A percentile compares a stretch with the other conserved stretches of the same genome.
Conservation (phyloP, 2,113 vertebrate species). For the chimpanzee (Pan troglodytes) region NHGRI_mPanTro3-v2.1_pri NC_072409.2:97934501-97935000, state of each 20-base stretch:
- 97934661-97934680: background rate
- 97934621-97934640: background rate
- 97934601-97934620: background rate
- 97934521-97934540: background rate
- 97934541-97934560: background rate
- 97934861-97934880: background rate
- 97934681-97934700: background rate
- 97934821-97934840: background rate
- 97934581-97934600: background rate
- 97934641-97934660: background rate
- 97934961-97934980: background rate
- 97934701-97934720: background rate
- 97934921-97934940: background rate
- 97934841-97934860: background rate
- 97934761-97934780: background rate
- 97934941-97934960: background rate
- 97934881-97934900: background rate
- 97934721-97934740: background rate
- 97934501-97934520: background rate
- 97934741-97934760: background rate
- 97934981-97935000: background rate
- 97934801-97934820: background rate
- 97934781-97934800: background rate
- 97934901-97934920: background rate
- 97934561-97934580: slow-evolving; percentile 8